Base-by-base conservation (phyloP, 2,888 invertebrate species). In the Stomorhina lunata region DNA sequence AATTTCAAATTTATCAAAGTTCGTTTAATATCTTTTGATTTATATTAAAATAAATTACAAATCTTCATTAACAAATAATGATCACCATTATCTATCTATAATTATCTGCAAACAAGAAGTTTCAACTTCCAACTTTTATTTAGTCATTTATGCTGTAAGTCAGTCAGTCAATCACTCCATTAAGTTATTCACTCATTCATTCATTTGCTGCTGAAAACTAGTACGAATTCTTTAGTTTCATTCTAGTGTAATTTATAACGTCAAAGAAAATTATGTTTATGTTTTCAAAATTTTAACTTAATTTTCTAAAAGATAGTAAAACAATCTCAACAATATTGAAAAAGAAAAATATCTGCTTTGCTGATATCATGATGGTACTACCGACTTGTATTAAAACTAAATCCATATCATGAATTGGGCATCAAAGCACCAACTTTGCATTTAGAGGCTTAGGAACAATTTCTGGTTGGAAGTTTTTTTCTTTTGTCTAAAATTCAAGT, bases 251-350 rank as follows among this genome's bases (percentile, higher is more conserved):
- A 37, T 10, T 37, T 53, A 68, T 40, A 9, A 17, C 40, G 40
- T 40, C 55, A 68, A 55, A 40, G 27, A 55, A 68, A 55, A 68
- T 68, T 68, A 55, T 40, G 27, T 40, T 55, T 55, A 37, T 22
- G 37, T 50, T 34, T 29, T 6, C 22, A 22, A 48, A 6, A 9
- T 20, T 45, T 9, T 1, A 6, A 2, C 20, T 20, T 1, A 6
- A 2, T 10, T 20, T 5, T 37, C 20, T 34, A 20, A 34, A n/a
- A 32, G n/a, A 37, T 37, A 37, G 59, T 37, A 22, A 59, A 59
- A 37, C 17, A 37, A 17, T 12, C 17, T 45, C 20, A 27, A 22
- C n/a, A n/a, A n/a, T n/a, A n/a, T n/a, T n/a, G n/a, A n/a, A n/a
- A n/a, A n/a, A n/a, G n/a, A n/a, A n/a, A n/a, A n/a, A n/a, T n/a